Conservation (phyloP, 2,888 invertebrate genomes). For the Euzetes globulus region DNA sequence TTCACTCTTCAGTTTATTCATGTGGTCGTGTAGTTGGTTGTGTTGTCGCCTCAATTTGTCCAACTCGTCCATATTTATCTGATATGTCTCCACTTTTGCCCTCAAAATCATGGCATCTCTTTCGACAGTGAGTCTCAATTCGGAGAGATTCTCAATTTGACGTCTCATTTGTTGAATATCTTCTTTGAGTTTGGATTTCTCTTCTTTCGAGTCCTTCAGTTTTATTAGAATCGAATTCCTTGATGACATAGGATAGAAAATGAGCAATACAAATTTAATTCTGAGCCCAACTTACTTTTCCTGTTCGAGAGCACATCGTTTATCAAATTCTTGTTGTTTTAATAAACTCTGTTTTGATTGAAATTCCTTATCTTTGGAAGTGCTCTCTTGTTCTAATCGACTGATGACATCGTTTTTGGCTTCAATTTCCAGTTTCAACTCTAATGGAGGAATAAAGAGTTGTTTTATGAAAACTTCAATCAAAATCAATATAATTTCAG, state of each 20-base stretch:
- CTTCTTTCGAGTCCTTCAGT: slow-evolving; percentile 25
- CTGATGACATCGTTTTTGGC: neutral
- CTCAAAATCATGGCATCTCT: slow-evolving; percentile 31
- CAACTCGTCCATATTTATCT: slow-evolving; percentile 29
- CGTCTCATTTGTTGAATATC: slow-evolving; percentile 32
- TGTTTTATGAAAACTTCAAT: too few relatives aligned
- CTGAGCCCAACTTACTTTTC: slow-evolving; percentile 20
- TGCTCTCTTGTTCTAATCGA: neutral
- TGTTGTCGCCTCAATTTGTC: slow-evolving; percentile 34
- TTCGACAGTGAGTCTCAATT: slow-evolving; percentile 24
- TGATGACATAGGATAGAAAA: too few relatives aligned
- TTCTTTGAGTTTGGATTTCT: slow-evolving; percentile 17
- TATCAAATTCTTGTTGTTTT: slow-evolving; percentile 25
- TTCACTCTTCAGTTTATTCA: slow-evolving; percentile 27
- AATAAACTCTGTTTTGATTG: neutral
- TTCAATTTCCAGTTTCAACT: slow-evolving; percentile 4
- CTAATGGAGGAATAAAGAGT: too few relatives aligned
- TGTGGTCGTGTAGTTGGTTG: slow-evolving; percentile 21
- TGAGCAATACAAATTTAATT: neutral
- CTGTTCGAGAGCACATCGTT: slow-evolving; percentile 21
- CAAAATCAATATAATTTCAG: too few relatives aligned
- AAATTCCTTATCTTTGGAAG: slow-evolving; percentile 14
- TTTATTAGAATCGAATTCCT: slow-evolving; percentile 28
- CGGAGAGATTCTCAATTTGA: slow-evolving; percentile 16
- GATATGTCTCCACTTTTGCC: slow-evolving; percentile 33